Percentiles rank a stretch among this genome's conserved stretches.
These are phyloP conservation scores for Planococcus citri DNA, from an alignment of 1,140 invertebrate species.

Conservation along the genomic window DNA sequence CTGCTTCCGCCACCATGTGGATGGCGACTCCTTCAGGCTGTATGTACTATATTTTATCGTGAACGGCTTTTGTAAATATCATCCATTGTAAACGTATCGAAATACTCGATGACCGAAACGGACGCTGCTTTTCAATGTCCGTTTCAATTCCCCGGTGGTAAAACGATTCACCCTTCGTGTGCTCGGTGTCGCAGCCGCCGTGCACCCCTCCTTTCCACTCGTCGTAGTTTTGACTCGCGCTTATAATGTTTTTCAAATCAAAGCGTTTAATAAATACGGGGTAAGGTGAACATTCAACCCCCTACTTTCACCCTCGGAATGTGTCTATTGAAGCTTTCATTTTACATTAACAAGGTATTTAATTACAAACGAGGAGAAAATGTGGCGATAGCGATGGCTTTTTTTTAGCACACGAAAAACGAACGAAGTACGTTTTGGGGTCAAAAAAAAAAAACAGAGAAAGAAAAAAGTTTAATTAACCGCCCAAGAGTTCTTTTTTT, in stretches of 20 bases:
- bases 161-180: neutral
- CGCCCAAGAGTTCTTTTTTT: neutral
- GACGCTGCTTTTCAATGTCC: constrained; percentile 19
- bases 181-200: neutral
- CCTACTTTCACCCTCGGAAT: neutral
- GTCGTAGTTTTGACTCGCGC: too few species aligned
- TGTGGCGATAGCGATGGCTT: too few species aligned
- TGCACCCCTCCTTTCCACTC: neutral
- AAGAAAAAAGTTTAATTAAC: constrained; percentile 3
- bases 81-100: constrained; percentile 15
- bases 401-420: too few species aligned
- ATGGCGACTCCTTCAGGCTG: too few species aligned
- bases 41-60: too few species aligned
- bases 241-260: constrained; percentile 15
- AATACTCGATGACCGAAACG: constrained; percentile 19
- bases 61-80: constrained; percentile 12
- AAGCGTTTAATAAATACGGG: constrained; percentile 18
- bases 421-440: too few species aligned
- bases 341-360: constrained; percentile 4
- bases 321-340: neutral
- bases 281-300: constrained; percentile 12
- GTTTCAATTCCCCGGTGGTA: constrained; percentile 17
- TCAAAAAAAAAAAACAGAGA: too few species aligned
- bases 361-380: neutral
- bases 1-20: neutral